Evolutionary conservation across 2,888 invertebrate species (phyloP).

Genomic region (Steromphala cineraria): DNA sequence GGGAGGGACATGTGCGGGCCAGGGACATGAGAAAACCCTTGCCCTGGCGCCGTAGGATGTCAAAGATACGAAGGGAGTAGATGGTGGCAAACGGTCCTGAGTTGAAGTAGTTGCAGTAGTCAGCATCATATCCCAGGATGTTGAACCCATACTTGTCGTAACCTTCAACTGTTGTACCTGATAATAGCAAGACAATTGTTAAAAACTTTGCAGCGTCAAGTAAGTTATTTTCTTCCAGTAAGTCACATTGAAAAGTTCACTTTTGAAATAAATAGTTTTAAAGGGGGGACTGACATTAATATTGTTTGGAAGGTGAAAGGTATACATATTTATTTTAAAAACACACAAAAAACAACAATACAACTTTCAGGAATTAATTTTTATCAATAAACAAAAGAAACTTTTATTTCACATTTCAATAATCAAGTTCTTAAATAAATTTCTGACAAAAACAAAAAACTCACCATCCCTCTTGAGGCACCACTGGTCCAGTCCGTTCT

Average conservation of each 20-base stretch:
- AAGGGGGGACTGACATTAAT: too few relatives aligned
- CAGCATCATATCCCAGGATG: constrained; percentile 47
- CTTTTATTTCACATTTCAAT: too few relatives aligned
- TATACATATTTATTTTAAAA: too few relatives aligned
- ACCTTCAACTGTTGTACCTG: constrained; percentile 50
- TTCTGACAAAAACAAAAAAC: not conserved
- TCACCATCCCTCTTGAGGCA: constrained; percentile 63
- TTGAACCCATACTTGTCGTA: constrained; percentile 56
- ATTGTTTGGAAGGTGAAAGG: too few relatives aligned
- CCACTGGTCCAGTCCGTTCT: constrained; percentile 54
- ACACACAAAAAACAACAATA: not conserved
- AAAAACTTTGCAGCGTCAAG: not conserved
- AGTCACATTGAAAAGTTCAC: too few relatives aligned
- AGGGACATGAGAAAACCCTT: constrained; percentile 59
- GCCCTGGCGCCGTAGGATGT: constrained; percentile 55
- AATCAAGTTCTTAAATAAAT: too few relatives aligned
- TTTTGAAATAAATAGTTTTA: too few relatives aligned
- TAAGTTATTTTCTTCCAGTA: not conserved
- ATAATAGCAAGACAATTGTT: not conserved
- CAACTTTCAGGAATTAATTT: not conserved
- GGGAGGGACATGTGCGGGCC: constrained; percentile 54
- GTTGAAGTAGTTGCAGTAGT: constrained; percentile 60
- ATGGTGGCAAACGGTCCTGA: constrained; percentile 61
- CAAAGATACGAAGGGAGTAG: constrained; percentile 54
- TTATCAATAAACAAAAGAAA: not conserved